Evolutionary conservation across 2,113 vertebrate genomes (phyloP).

Genomic region (Telmatochromis sp.): DNA sequence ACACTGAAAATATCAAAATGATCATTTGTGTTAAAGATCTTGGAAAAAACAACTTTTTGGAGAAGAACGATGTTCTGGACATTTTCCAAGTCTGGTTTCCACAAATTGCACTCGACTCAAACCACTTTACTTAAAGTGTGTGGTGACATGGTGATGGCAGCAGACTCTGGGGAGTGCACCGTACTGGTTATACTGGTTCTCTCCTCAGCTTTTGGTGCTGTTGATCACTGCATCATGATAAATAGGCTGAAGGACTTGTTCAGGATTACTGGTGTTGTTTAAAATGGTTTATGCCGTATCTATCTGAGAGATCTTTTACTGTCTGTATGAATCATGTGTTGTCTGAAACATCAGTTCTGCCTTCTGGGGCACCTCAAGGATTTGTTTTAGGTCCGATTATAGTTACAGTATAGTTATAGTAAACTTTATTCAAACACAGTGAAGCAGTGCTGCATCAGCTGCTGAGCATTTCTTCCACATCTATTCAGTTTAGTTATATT

Average conservation of each 20-base stretch:
- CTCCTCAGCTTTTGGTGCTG: neutral
- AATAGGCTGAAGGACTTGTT: fast-evolving
- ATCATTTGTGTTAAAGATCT: neutral
- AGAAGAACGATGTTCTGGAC: neutral
- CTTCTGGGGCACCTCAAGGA: neutral
- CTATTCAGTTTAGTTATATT: neutral
- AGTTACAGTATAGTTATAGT: neutral
- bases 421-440: neutral
- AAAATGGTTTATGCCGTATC: neutral
- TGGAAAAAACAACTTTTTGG: fast-evolving
- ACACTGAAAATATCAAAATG: neutral
- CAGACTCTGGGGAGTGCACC: neutral
- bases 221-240: neutral
- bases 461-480: neutral
- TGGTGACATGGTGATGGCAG: neutral
- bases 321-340: neutral
- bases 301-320: neutral
- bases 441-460: neutral
- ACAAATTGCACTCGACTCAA: neutral
- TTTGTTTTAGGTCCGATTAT: neutral
- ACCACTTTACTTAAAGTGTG: neutral
- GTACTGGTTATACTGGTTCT: neutral
- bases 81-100: neutral
- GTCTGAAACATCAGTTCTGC: neutral
- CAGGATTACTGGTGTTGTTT: neutral